Base-by-base conservation (phyloP, 2,797 vertebrate genomes). In the Sus cebifrons region DNA sequence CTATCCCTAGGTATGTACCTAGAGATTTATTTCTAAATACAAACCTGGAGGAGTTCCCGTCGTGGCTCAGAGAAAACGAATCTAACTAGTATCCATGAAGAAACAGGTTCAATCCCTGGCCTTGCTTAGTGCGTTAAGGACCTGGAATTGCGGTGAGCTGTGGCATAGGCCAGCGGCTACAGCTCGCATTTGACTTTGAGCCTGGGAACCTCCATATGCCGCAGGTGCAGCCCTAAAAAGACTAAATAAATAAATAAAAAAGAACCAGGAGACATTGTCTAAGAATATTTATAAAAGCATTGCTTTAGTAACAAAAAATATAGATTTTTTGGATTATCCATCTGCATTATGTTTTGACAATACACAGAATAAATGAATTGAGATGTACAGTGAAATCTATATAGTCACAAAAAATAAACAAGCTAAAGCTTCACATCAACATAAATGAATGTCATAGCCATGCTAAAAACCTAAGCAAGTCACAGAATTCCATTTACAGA, bases 401-500 rank as follows among this genome's bases (percentile, higher is more conserved):
- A 25, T 15, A 91, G 27, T 13, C 13, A 70, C 5, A 3, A 70
- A 91, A 89, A 36, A 36, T 36, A 36, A 36, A 70, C 52, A 90
- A 78, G 62, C 15, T 77, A 27, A 84, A 52, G 21, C 16, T 89
- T 70, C 4, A 83, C 0, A 14, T 92, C 62, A 83, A 67, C 21
- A 77, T 16, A 83, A 23, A 62, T 62, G 3, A 91, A 32, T 89
- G 32, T 91, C 27, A 67, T 0, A 86, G 29, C 56, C 68, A 36
- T 85, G 54, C 6, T 91, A 68, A 77, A 95, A 93, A 64, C 54
- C 17, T 65, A 89, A 65, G 14, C n/a, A 67, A 75, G 56, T 92
- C 49, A 65, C 16, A 74, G 40, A 89, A 60, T 92, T 71, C 14
- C 3, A 93, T 62, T 83, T 93, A 16, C 25, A 81, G 70, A 54